These are phyloP conservation scores for Phengaris arion DNA, from an alignment of 2,888 invertebrate species.

Conservation along the genomic window DNA sequence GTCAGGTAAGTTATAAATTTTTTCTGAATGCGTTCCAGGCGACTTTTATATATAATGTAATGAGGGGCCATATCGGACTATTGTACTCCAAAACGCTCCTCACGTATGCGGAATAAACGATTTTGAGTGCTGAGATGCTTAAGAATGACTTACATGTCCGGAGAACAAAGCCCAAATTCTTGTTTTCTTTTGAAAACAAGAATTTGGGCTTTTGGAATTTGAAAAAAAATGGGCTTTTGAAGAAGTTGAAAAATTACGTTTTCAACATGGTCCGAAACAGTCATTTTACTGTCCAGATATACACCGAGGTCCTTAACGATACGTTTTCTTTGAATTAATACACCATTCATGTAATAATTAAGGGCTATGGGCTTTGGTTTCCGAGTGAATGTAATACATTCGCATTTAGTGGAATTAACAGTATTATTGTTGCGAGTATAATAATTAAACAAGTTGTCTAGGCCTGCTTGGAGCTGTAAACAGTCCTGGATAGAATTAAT, in stretches of 20 bases:
- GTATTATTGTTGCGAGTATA: slow-evolving; percentile 28
- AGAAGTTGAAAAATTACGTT: neutral
- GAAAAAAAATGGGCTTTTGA: too few relatives aligned
- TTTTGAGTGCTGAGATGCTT: neutral
- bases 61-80: slow-evolving; percentile 18
- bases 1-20: neutral
- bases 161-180: neutral
- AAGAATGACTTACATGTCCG: neutral
- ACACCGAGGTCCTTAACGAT: neutral
- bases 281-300: neutral
- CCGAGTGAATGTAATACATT: slow-evolving; percentile 7
- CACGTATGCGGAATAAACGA: slow-evolving; percentile 2
- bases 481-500: slow-evolving; percentile 28
- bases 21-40: too few relatives aligned
- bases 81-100: neutral
- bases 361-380: neutral
- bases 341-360: neutral
- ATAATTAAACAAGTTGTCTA: slow-evolving; percentile 17
- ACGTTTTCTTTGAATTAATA: neutral
- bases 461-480: slow-evolving; percentile 29
- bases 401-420: slow-evolving; percentile 30
- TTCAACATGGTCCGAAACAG: neutral
- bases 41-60: neutral
- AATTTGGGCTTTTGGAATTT: too few relatives aligned
- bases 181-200: too few relatives aligned